Conservation (phyloP, 2,113 vertebrate species). For the Pholis gunnellus region DNA sequence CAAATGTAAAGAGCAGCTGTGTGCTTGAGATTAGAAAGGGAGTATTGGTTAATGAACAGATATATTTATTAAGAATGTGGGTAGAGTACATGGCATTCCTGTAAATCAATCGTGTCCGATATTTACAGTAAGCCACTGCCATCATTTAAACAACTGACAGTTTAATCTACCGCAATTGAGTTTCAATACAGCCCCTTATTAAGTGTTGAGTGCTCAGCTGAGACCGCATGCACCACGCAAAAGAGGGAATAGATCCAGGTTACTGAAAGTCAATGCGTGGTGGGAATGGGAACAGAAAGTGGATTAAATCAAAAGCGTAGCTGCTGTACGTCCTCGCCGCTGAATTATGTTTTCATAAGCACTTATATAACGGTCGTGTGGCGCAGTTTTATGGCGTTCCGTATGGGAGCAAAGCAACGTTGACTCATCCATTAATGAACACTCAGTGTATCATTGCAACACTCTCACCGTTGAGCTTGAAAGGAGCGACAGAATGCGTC, state of each 20-base stretch:
- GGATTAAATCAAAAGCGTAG: neutral
- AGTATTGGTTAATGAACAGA: neutral
- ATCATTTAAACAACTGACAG: neutral
- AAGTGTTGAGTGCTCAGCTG: neutral
- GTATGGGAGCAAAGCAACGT: neutral
- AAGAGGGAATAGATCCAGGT: neutral
- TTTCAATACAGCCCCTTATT: neutral
- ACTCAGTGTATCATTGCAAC: neutral
- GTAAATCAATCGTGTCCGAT: neutral
- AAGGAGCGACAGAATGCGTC: neutral
- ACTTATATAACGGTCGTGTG: neutral
- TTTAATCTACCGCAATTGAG: neutral
- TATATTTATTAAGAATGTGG: neutral
- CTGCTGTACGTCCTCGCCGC: neutral
- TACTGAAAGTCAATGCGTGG: neutral
- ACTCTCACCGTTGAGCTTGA: neutral
- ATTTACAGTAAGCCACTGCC: neutral
- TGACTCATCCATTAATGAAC: slow-evolving; percentile 14
- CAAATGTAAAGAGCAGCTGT: neutral
- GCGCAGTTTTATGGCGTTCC: neutral
- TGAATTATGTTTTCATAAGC: slow-evolving; percentile 14
- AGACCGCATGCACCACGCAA: neutral
- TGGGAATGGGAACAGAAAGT: neutral
- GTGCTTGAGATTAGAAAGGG: neutral
- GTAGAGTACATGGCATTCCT: neutral